Conservation (phyloP, 1,140 invertebrate genomes). For the Anadara kagoshimensis region DNA sequence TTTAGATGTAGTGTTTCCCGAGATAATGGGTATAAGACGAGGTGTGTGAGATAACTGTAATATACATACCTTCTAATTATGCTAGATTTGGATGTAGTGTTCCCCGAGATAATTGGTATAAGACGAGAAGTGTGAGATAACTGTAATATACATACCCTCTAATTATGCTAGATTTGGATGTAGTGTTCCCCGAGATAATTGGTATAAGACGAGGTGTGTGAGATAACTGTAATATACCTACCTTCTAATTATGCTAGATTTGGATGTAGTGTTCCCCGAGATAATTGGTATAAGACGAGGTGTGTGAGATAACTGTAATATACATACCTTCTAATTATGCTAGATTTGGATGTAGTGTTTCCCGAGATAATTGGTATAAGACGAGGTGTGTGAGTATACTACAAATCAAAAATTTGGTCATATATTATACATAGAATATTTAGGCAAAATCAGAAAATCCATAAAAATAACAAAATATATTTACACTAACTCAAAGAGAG, state of each 20-base stretch:
- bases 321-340: slow-evolving; percentile 85
- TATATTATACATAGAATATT: too few relatives aligned
- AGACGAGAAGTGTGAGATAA: slow-evolving; percentile 81
- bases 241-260: slow-evolving; percentile 92
- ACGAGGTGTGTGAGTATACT: slow-evolving; percentile 87
- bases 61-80: slow-evolving; percentile 91
- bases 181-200: slow-evolving; percentile 85
- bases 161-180: slow-evolving; percentile 94
- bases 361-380: slow-evolving; percentile 90
- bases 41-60: too few relatives aligned
- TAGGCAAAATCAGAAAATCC: too few relatives aligned
- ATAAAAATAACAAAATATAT: too few relatives aligned
- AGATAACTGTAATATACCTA: slow-evolving; percentile 52
- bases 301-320: neutral
- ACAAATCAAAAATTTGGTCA: slow-evolving; percentile 32
- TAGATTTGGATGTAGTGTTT: slow-evolving; percentile 89
- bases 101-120: slow-evolving; percentile 89
- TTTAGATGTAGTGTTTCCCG: slow-evolving; percentile 85
- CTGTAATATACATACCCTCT: slow-evolving; percentile 75
- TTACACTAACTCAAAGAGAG: too few relatives aligned
- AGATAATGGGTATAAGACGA: slow-evolving; percentile 91
- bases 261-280: slow-evolving; percentile 84
- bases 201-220: slow-evolving; percentile 90
- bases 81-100: slow-evolving; percentile 89
- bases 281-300: slow-evolving; percentile 91